phyloP scores from a whole-genome alignment of 30 jellyfish, hydroid and myxozoan species.

The Aurelia aurita region DNA sequence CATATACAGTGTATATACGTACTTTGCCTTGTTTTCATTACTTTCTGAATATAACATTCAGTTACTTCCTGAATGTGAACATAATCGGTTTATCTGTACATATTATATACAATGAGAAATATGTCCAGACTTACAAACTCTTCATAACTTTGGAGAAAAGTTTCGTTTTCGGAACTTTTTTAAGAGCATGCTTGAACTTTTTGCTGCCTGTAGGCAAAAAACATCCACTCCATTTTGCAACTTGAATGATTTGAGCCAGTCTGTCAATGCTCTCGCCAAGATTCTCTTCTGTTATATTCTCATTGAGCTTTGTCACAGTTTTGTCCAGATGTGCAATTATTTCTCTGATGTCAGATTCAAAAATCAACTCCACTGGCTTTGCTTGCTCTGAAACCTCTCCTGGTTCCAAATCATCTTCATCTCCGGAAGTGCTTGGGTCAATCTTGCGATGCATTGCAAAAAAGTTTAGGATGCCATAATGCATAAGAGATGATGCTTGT shows the following conservation, averaged over 20 bases:
- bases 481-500: conserved; percentile 68
- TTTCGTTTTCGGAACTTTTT: conserved; percentile 67
- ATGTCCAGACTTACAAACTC: conserved; percentile 11
- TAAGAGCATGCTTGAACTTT: conserved; percentile 57
- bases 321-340: conserved; percentile 51
- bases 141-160: conserved; percentile 60
- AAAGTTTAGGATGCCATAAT: conserved; percentile 72
- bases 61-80: no score
- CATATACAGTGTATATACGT: no score
- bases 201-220: conserved; percentile 49
- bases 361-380: conserved; percentile 40
- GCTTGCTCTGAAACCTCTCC: conserved; percentile 89
- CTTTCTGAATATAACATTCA: no score
- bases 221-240: conserved; percentile 86
- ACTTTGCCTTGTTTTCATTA: no score
- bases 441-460: conserved; percentile 56
- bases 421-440: conserved; percentile 53
- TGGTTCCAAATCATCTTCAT: conserved; percentile 90
- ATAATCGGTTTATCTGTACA: no score
- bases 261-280: conserved; percentile 77
- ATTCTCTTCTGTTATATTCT: conserved; percentile 51
- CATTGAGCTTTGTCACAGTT: conserved; percentile 49
- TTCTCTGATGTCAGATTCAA: conserved; percentile 51
- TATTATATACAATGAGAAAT: no score
- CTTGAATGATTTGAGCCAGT: conserved; percentile 76